Base-by-base conservation (phyloP, 2,888 invertebrate species). In the Cotesia congregata region DNA sequence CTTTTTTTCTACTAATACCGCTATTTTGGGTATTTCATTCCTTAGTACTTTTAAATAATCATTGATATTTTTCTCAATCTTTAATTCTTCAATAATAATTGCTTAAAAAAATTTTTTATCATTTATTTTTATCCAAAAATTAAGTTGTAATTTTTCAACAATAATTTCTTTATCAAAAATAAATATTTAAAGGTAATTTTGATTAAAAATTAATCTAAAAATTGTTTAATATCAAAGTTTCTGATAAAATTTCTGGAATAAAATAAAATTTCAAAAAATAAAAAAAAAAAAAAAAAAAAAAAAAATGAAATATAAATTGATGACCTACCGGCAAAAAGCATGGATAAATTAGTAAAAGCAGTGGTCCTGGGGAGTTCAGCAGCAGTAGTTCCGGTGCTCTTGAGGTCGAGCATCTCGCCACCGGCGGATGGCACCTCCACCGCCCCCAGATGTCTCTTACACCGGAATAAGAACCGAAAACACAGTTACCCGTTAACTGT, bases 281-380 rank as follows among this genome's bases (percentile, higher is more conserved):
- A 12, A 12, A 12, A 50, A 9, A 50, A 50, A 50, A 3, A 9
- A 50, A n/a, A n/a, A n/a, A n/a, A n/a, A n/a, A n/a, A n/a, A n/a
- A 3, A 50, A 50, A 50, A 50, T 50, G 12, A 50, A 68, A 41
- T 12, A 7, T 60, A 72, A 40, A 39, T 62, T 38, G 61, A 75
- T 90, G 90, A 92, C 91, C 92, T 94, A 96, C 96, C 96, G 91
- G 96, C 96, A 92, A 97, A 96, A 88, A 97, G 93, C 97, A 97
- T 97, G 91, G 97, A 96, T 93, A 97, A 95, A 92, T 97, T 97
- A 90, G 96, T 95, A 90, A 97, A 96, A 81, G 96, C 95, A 89
- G 96, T 96, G 90, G 96, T 95, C 91, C 96, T 94, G 91, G 94
- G 94, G 89, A 97, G 93, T 91, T 97, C 96, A 93, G 96, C 96